These are phyloP conservation scores for Arrhopalites spinosus DNA, from an alignment of 2,888 invertebrate species.

Conservation along the genomic window DNA sequence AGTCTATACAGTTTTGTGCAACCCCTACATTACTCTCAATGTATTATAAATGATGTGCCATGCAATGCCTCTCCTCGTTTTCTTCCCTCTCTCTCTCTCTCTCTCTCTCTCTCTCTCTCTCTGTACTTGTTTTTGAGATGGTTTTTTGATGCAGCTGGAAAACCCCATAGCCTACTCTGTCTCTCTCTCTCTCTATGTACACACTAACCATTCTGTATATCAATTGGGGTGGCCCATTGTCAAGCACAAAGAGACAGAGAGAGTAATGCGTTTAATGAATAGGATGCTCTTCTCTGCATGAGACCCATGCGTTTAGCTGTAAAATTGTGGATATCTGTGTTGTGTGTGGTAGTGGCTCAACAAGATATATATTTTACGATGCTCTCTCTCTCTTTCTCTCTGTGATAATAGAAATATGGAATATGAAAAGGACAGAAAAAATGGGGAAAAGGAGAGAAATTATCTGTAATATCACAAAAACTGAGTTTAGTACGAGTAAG, in stretches of 20 bases:
- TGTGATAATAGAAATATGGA: slow-evolving; percentile 2
- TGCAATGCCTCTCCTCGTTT: background rate
- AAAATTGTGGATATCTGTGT: background rate
- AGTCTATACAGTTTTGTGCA: background rate
- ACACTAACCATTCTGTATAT: background rate
- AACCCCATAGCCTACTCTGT: no score
- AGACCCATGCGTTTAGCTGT: background rate
- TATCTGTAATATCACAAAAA: slow-evolving; percentile 5
- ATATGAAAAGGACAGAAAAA: background rate
- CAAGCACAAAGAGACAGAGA: background rate
- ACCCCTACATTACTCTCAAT: background rate
- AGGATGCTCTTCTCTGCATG: background rate
- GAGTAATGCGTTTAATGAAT: slow-evolving; percentile 4
- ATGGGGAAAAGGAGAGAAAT: background rate
- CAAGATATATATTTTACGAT: slow-evolving; percentile 19
- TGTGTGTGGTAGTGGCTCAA: slow-evolving; percentile 16
- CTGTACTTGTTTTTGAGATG: background rate
- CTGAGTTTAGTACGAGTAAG: background rate
- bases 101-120: background rate
- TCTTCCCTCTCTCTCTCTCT: background rate
- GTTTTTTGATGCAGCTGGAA: no score
- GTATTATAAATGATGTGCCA: slow-evolving; percentile 7
- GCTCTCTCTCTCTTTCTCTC: no score
- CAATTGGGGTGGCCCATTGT: background rate
- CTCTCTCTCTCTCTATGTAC: no score